A percentile compares a stretch with the other conserved stretches of the same genome.
Evolutionary conservation across 2,113 vertebrate species (phyloP).

Genomic region (Prunella himalayana): DNA sequence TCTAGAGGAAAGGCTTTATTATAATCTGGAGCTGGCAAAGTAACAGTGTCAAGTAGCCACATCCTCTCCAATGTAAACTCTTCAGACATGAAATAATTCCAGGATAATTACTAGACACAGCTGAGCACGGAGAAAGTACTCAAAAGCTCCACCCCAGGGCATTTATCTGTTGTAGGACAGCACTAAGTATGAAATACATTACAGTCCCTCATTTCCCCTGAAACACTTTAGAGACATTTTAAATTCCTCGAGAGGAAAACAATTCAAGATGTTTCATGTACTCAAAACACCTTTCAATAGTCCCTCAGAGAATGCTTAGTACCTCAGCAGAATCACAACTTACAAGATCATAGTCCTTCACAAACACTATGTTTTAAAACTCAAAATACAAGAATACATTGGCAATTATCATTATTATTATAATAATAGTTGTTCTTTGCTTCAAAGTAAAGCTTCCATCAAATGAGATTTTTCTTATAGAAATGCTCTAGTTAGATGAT

Average conservation of each 20-base stretch:
- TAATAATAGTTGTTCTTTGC: neutral
- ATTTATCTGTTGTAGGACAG: constrained; percentile 5
- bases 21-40: neutral
- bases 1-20: neutral
- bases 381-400: neutral
- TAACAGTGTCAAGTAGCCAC: neutral
- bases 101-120: constrained; percentile 14
- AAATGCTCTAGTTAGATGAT: neutral
- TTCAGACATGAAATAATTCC: neutral
- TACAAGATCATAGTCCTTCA: neutral
- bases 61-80: neutral
- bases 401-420: neutral
- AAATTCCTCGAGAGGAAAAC: neutral
- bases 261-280: neutral
- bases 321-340: neutral
- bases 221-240: neutral
- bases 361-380: neutral
- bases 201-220: neutral
- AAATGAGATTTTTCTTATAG: neutral
- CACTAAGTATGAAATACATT: neutral
- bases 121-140: neutral
- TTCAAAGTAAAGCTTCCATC: neutral
- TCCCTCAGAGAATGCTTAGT: neutral
- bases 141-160: neutral
- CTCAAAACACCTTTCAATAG: neutral